Conservation (phyloP, 2,888 invertebrate genomes). For the Mimachlamys varia region DNA sequence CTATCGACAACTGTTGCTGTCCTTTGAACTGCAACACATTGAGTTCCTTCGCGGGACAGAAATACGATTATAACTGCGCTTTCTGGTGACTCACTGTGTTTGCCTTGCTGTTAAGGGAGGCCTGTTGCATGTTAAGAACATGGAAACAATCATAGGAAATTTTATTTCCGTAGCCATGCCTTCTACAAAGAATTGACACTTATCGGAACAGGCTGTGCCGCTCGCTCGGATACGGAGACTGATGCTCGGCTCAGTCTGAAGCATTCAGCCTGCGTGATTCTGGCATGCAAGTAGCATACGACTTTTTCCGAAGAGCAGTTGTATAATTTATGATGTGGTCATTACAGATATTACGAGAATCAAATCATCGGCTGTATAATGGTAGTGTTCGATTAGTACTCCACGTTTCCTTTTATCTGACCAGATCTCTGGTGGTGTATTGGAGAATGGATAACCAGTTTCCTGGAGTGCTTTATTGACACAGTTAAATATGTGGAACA, state of each 20-base stretch:
- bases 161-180: neutral
- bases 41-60: slow-evolving; percentile 19
- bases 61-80: slow-evolving; percentile 26
- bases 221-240: neutral
- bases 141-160: slow-evolving; percentile 7
- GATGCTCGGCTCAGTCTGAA: neutral
- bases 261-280: neutral
- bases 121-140: slow-evolving; percentile 29
- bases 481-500: neutral
- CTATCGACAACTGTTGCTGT: slow-evolving; percentile 5
- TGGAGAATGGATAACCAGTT: neutral
- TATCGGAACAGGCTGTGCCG: neutral
- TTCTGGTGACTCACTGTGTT: slow-evolving; percentile 19
- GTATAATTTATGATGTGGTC: slow-evolving; percentile 36
- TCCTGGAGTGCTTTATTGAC: neutral
- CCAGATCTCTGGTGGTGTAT: neutral
- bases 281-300: neutral
- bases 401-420: slow-evolving; percentile 10
- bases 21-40: slow-evolving; percentile 27
- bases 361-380: slow-evolving; percentile 14
- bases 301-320: slow-evolving; percentile 17
- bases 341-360: neutral
- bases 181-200: slow-evolving; percentile 20
- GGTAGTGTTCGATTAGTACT: neutral
- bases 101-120: slow-evolving; percentile 7